Evolutionary conservation across 1,140 invertebrate species (phyloP).

Genomic region (Anthonomus grandis): DNA sequence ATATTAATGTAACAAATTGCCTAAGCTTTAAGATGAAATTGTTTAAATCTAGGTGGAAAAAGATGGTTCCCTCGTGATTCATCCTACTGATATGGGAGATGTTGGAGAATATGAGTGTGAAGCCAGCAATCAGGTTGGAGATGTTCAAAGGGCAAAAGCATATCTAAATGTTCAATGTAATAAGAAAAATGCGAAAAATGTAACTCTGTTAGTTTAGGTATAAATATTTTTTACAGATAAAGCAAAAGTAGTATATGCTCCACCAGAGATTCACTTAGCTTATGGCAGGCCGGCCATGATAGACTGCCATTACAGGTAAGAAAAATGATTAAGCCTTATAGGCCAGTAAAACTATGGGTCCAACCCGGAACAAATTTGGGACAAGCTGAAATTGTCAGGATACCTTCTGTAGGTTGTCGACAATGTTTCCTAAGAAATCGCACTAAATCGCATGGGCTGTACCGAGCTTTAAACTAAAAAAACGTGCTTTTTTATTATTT

Average conservation of each 20-base stretch:
- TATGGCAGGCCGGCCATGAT: conserved; percentile 86
- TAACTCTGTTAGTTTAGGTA: too few relatives aligned
- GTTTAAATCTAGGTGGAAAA: conserved; percentile 38
- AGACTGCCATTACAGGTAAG: conserved; percentile 74
- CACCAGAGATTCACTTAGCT: conserved; percentile 81
- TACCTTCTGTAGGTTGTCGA: too few relatives aligned
- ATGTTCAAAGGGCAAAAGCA: conserved; percentile 79
- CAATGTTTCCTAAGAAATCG: too few relatives aligned
- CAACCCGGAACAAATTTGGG: too few relatives aligned
- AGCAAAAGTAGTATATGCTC: conserved; percentile 87
- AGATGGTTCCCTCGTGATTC: conserved; percentile 75
- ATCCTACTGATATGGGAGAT: conserved; percentile 73
- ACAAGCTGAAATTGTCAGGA: too few relatives aligned
- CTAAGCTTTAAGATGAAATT: neutral
- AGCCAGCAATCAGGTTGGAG: conserved; percentile 75
- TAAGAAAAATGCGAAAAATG: conserved; percentile 11
- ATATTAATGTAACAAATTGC: too few relatives aligned
- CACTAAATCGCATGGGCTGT: too few relatives aligned
- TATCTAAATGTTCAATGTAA: conserved; percentile 93
- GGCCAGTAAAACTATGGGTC: too few relatives aligned
- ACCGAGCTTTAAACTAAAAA: too few relatives aligned
- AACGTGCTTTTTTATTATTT: too few relatives aligned
- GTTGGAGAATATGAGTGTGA: conserved; percentile 86
- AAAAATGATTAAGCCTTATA: too few relatives aligned
- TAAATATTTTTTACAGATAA: conserved; percentile 65